Percentiles rank a stretch among this genome's conserved stretches.
phyloP scores from a whole-genome alignment of 1,140 invertebrate species.

The Halictus rubicundus region DNA sequence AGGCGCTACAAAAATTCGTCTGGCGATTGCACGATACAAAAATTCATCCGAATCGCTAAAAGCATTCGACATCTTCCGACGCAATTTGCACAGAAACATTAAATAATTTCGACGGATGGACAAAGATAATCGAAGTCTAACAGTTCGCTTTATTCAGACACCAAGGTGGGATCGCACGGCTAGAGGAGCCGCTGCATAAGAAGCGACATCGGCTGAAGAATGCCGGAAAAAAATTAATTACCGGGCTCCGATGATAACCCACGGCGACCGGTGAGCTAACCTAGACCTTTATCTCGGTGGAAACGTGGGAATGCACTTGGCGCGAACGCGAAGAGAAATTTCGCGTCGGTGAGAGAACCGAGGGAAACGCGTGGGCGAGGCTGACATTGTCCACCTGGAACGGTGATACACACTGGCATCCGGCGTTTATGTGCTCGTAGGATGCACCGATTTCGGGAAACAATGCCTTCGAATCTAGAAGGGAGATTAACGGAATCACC shows the following conservation, averaged over 20 bases:
- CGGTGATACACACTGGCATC: not conserved
- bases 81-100: no score
- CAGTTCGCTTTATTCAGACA: no score
- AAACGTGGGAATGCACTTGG: conserved; percentile 5
- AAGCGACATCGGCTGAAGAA: no score
- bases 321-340: not conserved
- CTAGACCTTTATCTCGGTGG: not conserved
- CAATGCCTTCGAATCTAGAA: not conserved
- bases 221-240: not conserved
- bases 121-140: no score
- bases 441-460: not conserved
- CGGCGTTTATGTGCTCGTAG: not conserved
- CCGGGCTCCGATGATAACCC: not conserved
- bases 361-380: conserved; percentile 1
- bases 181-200: no score
- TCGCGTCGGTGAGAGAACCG: not conserved
- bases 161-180: no score
- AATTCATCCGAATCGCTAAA: no score
- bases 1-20: no score
- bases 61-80: no score
- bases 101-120: no score
- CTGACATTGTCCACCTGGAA: conserved; percentile 1
- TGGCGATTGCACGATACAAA: no score
- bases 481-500: not conserved
- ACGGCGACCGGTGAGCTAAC: not conserved